These are phyloP conservation scores for Fragum sueziense DNA, from an alignment of 2,888 invertebrate species.

Conservation along the genomic window DNA sequence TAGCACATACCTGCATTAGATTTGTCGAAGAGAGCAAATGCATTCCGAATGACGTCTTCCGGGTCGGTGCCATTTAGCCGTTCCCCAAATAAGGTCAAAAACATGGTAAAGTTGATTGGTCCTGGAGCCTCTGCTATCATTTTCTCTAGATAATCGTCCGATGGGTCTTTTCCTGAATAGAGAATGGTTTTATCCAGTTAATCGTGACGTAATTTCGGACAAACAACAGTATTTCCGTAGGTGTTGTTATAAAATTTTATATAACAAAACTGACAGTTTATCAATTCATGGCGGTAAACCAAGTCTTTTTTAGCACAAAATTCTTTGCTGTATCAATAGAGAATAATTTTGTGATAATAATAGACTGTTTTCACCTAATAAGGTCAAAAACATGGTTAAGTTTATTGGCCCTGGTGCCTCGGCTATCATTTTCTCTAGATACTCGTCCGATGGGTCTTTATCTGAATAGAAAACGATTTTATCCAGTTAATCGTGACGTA, in stretches of 20 bases:
- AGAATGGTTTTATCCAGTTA: too few relatives aligned
- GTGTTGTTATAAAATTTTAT: too few relatives aligned
- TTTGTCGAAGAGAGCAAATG: slow-evolving; percentile 81
- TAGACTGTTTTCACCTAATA: too few relatives aligned
- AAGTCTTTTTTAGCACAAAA: too few relatives aligned
- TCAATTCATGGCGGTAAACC: too few relatives aligned
- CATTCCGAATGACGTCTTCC: slow-evolving; percentile 80
- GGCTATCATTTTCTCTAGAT: slow-evolving; percentile 79
- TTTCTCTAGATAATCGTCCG: slow-evolving; percentile 77
- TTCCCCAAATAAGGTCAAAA: slow-evolving; percentile 81
- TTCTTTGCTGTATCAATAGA: too few relatives aligned
- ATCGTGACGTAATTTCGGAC: too few relatives aligned
- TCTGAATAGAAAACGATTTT: too few relatives aligned
- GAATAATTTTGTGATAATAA: too few relatives aligned
- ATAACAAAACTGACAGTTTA: too few relatives aligned
- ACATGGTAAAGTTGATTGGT: slow-evolving; percentile 81
- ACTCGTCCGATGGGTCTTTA: slow-evolving; percentile 79
- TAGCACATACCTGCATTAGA: slow-evolving; percentile 64
- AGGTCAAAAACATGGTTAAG: slow-evolving; percentile 81
- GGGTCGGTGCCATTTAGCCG: slow-evolving; percentile 81
- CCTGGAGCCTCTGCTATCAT: slow-evolving; percentile 81
- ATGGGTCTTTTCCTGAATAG: slow-evolving; percentile 78
- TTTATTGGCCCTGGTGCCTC: slow-evolving; percentile 81
- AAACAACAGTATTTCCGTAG: too few relatives aligned
- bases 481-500: too few relatives aligned